Conservation (phyloP, 1,140 invertebrate species). For the Temnothorax curvispinosus region DNA sequence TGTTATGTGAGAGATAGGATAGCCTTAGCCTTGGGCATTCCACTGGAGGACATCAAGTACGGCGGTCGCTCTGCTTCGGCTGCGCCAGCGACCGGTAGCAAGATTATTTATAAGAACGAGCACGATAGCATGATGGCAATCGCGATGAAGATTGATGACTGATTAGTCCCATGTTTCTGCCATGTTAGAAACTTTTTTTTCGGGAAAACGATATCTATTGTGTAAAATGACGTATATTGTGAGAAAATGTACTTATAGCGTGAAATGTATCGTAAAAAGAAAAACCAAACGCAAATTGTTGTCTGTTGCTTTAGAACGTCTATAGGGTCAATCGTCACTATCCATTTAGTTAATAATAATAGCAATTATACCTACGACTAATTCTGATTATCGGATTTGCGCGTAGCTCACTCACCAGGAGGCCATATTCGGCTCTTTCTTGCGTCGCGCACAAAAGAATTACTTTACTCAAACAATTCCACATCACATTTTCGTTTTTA, state of each 20-base stretch:
- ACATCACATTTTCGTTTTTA: constrained; percentile 57
- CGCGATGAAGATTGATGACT: constrained; percentile 69
- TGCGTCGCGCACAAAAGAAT: neutral
- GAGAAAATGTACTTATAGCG: neutral
- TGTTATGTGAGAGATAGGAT: constrained; percentile 87
- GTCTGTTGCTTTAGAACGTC: neutral
- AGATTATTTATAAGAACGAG: constrained; percentile 83
- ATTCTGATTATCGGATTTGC: neutral
- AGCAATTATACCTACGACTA: neutral
- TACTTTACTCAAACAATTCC: constrained; percentile 15
- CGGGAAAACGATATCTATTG: neutral
- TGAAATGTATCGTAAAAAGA: neutral
- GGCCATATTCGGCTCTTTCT: constrained; percentile 17
- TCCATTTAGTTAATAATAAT: constrained; percentile 6
- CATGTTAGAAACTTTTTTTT: neutral
- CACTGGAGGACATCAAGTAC: constrained; percentile 77
- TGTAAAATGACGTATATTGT: neutral
- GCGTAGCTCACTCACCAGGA: constrained; percentile 64
- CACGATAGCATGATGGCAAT: constrained; percentile 70
- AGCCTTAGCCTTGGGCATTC: constrained; percentile 78
- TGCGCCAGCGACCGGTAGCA: constrained; percentile 85
- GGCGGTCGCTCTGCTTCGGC: constrained; percentile 83
- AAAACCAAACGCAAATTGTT: too few relatives aligned
- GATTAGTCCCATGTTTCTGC: neutral
- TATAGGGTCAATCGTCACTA: too few relatives aligned